These are phyloP conservation scores for Microcebus tavaratra DNA, from an alignment of 2,113 vertebrate genomes.

Conservation along the genomic window DNA sequence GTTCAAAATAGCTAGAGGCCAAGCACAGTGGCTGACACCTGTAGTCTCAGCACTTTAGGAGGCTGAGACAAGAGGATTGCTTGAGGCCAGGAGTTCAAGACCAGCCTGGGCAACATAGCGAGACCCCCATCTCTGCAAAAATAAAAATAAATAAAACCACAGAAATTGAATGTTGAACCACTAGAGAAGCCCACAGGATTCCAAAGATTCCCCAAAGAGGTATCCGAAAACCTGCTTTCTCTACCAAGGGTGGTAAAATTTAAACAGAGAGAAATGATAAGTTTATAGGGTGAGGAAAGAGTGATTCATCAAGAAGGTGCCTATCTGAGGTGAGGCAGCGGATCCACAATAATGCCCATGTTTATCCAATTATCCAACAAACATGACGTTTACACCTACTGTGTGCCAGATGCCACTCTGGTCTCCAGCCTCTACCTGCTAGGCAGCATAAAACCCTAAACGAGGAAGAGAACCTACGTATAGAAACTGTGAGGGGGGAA, in stretches of 20 bases:
- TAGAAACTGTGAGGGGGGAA: neutral
- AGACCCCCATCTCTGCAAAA: no score
- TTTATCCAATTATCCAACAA: no score
- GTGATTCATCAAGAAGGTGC: neutral
- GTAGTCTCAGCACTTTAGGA: no score
- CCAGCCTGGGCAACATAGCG: no score
- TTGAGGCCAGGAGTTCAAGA: no score
- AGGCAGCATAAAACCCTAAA: neutral
- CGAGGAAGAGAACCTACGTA: neutral
- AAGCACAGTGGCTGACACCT: no score
- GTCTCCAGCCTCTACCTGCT: fast-evolving
- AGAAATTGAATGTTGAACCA: neutral
- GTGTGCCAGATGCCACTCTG: neutral
- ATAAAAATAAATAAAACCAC: neutral
- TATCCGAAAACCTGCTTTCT: neutral
- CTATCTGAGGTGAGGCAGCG: neutral
- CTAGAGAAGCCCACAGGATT: neutral
- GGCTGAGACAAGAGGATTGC: no score
- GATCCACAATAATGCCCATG: no score
- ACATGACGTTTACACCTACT: fast-evolving
- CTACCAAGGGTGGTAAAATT: neutral
- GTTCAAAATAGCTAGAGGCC: neutral
- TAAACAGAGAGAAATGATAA: neutral
- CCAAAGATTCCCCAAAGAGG: neutral
- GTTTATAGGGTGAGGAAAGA: neutral